Evolutionary conservation across 2,113 vertebrate genomes (phyloP), one percentile per base, ranked within the genome.

Genomic region (Anarhynchus alexandrinus): DNA sequence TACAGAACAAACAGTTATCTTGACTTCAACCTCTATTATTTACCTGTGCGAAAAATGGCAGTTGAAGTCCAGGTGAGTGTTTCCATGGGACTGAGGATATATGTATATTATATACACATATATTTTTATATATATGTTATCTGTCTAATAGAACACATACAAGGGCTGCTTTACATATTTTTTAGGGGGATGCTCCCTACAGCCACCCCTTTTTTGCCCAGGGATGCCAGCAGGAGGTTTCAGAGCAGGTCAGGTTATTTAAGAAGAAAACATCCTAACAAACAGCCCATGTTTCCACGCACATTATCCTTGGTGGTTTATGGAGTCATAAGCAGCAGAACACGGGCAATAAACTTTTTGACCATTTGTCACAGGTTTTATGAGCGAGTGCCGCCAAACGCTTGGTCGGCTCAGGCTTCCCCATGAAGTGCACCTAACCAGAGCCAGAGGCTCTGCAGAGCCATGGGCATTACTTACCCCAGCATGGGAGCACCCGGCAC

Each of bases 331-430:
- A 40, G 32, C 66, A 85, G 70, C 74, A 45, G 55, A 21, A 93
- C 71, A 82, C 0, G 10, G 82, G n/a, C 90, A 78, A 83, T 93
- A 88, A 93, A 92, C 79, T 66, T 92, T 71, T 15, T 66, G 74
- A 45, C 79, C 38, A 6, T 90, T 90, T 92, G 45, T 83, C 82
- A 82, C 12, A 36, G 82, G 47, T 71, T 94, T 95, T 94, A 94
- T 45, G 86, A 90, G 76, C 64, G 2, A 0, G 43, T 76, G 74
- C 54, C 1, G 1, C 36, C 1, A 6, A 71, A 29, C 2, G 1
- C 26, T 86, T 4, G 2, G 58, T 27, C 1, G 6, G 45, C 21
- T 92, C 47, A 55, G 81, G 11, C 6, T 2, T 36, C 42, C 11
- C 52, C 6, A 0, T 0, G 0, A 15, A 17, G 8, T 32, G 54